Base-by-base conservation (phyloP, 2,888 invertebrate genomes). In the Cryptocephalus primarius region DNA sequence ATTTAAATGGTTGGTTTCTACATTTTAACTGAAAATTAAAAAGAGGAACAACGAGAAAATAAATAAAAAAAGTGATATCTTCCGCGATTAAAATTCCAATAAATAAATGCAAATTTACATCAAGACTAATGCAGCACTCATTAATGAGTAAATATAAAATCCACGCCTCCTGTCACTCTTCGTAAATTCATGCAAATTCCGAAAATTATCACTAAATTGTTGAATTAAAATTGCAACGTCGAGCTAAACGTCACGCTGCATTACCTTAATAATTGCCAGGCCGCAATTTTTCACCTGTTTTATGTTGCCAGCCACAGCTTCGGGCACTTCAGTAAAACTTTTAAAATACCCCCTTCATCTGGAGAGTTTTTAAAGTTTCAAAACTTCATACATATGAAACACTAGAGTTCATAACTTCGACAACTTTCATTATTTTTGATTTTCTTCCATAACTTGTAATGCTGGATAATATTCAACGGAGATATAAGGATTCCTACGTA, bases 321-420 rank as follows among this genome's bases (percentile, higher is more conserved):
- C 36, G 33, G 47, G 52, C 52, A 47, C 47, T 51, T 45, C 12
- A 45, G 13, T 36, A 44, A 42, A 56, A 55, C 53, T 55, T 55
- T 50, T 51, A 49, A 56, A 57, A 53, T 36, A n/a, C 36, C 36
- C 6, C 22, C 54, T 53, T 51, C 48, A 55, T 54, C 49, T 53
- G 45, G 51, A 40, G 52, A 55, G 54, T 56, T 58, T 55, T 56
- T 54, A 48, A 56, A 57, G 47, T 56, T 53, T 39, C 14, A 50
- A 45, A 52, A 57, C 50, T 59, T 56, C 59, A 58, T 59, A 59
- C 59, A 59, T 59, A 58, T 58, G 59, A 57, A 59, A 59, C 52
- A 53, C 54, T 53, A 54, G 53, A 57, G 55, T 58, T 53, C 49
- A 57, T 58, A 58, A 59, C 57, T 57, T 56, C 50, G 45, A 12